Evolutionary conservation across 2,888 invertebrate genomes (phyloP), one percentile per base, ranked within the genome.

Genomic region (Uloborus plumipes): DNA sequence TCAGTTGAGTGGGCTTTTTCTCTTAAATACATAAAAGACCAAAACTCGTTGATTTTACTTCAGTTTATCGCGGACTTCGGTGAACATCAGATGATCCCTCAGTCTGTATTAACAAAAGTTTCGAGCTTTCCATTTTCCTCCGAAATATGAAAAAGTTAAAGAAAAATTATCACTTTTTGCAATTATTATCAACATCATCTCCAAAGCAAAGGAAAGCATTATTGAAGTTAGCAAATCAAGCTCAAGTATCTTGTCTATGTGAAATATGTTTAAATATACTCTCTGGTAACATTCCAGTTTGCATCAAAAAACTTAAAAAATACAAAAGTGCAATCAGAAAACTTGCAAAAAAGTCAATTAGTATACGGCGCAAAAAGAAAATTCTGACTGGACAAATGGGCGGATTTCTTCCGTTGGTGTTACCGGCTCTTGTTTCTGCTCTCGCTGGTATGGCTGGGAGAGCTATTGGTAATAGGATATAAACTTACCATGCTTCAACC

Each of bases 231-330:
- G 70, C 77, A 15, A 49, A 20, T 50, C 62, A 53, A 51, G 39
- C 65, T 2, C 79, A 72, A 31, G 67, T 79, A 2, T 0, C n/a
- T 15, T 61, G 69, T 22, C 4, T 84, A 18, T 62, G 55, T 18
- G 80, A 84, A 58, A 76, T 81, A 18, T 75, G 66, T 55, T 65
- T 64, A 22, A 78, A 82, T 31, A 61, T 78, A 49, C 55, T 65
- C 18, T 18, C n/a, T 0, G 64, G 78, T 22, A 78, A 72, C 16
- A 49, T 73, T 15, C 55, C 62, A 2, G 22, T 58, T 0, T 49
- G 53, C 15, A 47, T 53, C 6, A 70, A 59, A 26, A 70, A 80
- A 64, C 20, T 84, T 9, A 67, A 55, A 16, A 79, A 67, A 71
- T 66, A 66, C 16, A 61, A 55, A 39, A 22, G 9, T 9, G 20